Percentiles rank a stretch among this genome's conserved stretches.
Evolutionary conservation across 2,113 vertebrate genomes (phyloP).

Genomic region (Eolophus roseicapilla): DNA sequence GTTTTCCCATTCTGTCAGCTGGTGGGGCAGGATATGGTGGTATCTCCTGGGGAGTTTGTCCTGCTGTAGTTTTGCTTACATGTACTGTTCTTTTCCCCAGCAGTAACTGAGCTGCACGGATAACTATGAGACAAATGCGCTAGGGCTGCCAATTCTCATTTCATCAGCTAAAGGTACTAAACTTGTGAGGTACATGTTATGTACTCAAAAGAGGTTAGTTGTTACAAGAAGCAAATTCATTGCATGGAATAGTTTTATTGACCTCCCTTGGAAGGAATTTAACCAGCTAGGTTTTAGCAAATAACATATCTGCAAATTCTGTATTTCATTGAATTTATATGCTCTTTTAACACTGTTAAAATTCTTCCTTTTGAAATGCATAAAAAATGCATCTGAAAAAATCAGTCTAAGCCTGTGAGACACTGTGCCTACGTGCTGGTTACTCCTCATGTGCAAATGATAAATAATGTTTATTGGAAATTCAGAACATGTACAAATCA

Average conservation of each 20-base stretch:
- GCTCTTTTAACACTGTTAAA: neutral
- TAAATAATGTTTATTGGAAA: neutral
- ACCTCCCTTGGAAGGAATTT: neutral
- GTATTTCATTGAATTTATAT: neutral
- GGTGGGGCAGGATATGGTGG: fast-evolving
- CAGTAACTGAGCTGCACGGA: neutral
- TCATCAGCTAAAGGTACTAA: neutral
- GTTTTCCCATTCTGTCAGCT: neutral
- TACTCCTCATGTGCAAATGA: neutral
- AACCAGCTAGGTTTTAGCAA: neutral
- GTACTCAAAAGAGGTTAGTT: neutral
- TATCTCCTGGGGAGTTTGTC: neutral
- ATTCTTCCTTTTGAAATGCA: neutral
- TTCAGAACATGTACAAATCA: neutral
- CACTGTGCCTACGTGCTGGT: neutral
- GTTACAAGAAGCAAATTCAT: neutral
- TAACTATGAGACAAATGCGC: neutral
- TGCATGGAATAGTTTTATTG: neutral
- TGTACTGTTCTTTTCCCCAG: neutral
- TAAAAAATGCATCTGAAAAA: neutral
- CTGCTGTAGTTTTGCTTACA: neutral
- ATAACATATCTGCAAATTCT: neutral
- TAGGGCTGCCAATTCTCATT: neutral
- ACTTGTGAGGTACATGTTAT: neutral
- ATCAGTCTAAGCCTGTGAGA: neutral